Base-by-base conservation (phyloP, 2,888 invertebrate genomes). In the Chirona hameri region DNA sequence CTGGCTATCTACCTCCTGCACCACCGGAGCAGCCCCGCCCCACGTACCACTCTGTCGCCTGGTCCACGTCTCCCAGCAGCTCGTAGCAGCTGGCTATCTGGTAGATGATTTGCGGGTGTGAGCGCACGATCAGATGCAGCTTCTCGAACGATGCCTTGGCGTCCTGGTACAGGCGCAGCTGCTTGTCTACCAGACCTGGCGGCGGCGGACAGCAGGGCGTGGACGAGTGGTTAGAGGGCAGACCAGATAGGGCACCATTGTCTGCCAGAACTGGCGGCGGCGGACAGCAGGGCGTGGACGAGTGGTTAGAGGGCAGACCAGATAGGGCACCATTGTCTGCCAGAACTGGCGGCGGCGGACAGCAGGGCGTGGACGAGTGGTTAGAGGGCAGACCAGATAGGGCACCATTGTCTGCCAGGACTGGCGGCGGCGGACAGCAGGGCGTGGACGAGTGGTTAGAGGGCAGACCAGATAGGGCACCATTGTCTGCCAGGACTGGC, bases 1-100 rank as follows among this genome's bases (percentile, higher is more conserved):
- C n/a, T n/a, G n/a, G n/a, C n/a, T n/a, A n/a, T n/a, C 48, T 48
- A 48, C 48, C 12, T 7, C 48, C 12, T 18, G 7, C 52, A 52
- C 52, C 52, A 52, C 7, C 52, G 15, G 15, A 18, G 12, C 52
- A 39, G 39, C 52, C 9, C 52, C 14, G 21, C 24, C 12, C 27
- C 89, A 90, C 84, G 84, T 85, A 90, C 88, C 90, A 89, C 86
- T 90, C 90, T 55, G 89, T 87, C 0, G 91, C 90, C 85, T 91
- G 90, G 46, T 90, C 89, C 24, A 87, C 87, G 86, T 91, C 91
- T 82, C 89, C 90, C 83, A 93, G 88, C 80, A 92, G 89, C 87
- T 96, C 95, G 88, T 95, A 92, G 85, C 95, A 89, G 86, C 92
- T 91, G 15, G 93, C 95, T 84, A 95, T 90, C 88, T 96, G 95